phyloP scores from a whole-genome alignment of 2,888 invertebrate genomes.

The Drosophila longiperda region DNA sequence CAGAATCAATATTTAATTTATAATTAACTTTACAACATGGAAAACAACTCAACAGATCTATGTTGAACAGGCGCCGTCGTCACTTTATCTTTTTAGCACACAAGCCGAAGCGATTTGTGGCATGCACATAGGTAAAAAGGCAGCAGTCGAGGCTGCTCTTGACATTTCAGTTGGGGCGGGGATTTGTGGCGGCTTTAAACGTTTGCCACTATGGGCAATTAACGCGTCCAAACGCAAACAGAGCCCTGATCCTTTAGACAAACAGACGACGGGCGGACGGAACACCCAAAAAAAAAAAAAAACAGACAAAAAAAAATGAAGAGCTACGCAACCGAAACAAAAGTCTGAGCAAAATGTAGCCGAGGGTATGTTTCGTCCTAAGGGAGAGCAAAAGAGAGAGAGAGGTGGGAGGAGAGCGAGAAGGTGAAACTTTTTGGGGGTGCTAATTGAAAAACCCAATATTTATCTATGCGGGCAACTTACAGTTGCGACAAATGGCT shows the following conservation, averaged over 20 bases:
- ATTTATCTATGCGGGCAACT: conserved; percentile 64
- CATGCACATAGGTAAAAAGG: conserved; percentile 24
- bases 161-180: conserved; percentile 68
- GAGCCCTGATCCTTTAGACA: conserved; percentile 83
- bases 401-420: conserved; percentile 3
- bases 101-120: conserved; percentile 31
- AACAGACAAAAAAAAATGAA: conserved; percentile 6
- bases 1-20: conserved; percentile 85
- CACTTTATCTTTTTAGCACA: conserved; percentile 72
- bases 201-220: conserved; percentile 83
- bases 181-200: conserved; percentile 83
- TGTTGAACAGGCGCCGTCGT: conserved; percentile 26
- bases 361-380: conserved; percentile 40
- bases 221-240: conserved; percentile 82
- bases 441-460: conserved; percentile 77
- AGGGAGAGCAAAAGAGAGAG: neutral
- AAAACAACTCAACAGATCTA: conserved; percentile 69
- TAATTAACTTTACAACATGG: conserved; percentile 84
- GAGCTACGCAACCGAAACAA: conserved; percentile 22
- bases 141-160: conserved; percentile 38
- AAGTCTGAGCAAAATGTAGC: conserved; percentile 31
- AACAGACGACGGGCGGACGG: conserved; percentile 59
- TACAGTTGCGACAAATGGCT: conserved; percentile 23
- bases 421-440: conserved; percentile 55
- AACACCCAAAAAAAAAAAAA: neutral